Conservation (phyloP, 2,888 invertebrate genomes). For the Heteropelma amictum region DNA sequence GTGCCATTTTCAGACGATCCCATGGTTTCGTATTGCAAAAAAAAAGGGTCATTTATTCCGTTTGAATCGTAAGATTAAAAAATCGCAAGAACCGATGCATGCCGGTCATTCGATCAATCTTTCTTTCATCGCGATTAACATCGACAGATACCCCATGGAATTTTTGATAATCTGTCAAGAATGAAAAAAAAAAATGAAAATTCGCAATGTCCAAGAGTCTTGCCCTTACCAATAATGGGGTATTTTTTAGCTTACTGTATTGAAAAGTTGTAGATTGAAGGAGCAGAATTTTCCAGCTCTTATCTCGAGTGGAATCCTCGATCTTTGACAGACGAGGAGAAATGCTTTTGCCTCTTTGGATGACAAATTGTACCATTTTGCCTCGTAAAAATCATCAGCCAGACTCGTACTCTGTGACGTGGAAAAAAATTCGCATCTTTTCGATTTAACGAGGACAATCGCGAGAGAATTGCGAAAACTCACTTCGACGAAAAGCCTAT, state of each 20-base stretch:
- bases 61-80: too few relatives aligned
- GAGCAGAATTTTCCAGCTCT: conserved; percentile 54
- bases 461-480: neutral
- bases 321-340: conserved; percentile 39
- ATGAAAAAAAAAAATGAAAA: neutral
- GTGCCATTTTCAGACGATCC: too few relatives aligned
- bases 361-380: conserved; percentile 49
- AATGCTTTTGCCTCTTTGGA: conserved; percentile 38
- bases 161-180: conserved; percentile 55
- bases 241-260: conserved; percentile 26
- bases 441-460: neutral
- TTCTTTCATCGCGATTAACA: conserved; percentile 58
- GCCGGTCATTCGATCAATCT: conserved; percentile 30
- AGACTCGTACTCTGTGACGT: conserved; percentile 33
- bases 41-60: too few relatives aligned
- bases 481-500: conserved; percentile 55
- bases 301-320: conserved; percentile 43
- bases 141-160: conserved; percentile 59
- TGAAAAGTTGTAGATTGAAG: conserved; percentile 44
- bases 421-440: neutral
- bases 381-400: conserved; percentile 39
- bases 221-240: neutral
- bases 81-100: neutral
- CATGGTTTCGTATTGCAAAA: too few relatives aligned
- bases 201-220: neutral